These are phyloP conservation scores for Tolypeutes matacus DNA, from an alignment of 2,797 vertebrate species.

Conservation along the genomic window DNA sequence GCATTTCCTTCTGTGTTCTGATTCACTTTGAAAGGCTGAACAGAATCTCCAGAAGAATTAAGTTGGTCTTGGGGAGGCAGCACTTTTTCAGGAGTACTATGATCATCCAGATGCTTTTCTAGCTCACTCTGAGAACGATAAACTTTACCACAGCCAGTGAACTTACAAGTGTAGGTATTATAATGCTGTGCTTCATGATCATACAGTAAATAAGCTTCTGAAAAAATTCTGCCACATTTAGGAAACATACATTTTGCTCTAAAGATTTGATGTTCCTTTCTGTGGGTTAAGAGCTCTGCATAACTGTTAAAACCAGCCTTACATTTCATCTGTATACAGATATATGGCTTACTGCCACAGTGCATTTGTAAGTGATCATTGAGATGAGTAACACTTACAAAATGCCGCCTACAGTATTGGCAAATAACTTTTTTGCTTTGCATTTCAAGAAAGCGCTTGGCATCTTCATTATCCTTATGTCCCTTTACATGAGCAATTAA, in stretches of 20 bases:
- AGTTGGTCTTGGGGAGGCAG: constrained; percentile 83
- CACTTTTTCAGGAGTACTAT: constrained; percentile 86
- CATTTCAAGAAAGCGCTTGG: constrained; percentile 96
- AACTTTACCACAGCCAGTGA: constrained; percentile 93
- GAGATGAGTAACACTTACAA: constrained; percentile 96
- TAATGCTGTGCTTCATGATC: constrained; percentile 99
- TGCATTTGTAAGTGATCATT: constrained; percentile 98
- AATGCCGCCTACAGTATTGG: constrained; percentile 98
- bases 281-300: constrained; percentile 94
- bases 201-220: constrained; percentile 96
- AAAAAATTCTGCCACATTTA: constrained; percentile 96
- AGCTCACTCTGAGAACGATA: constrained; percentile 95
- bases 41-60: constrained; percentile 71
- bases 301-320: constrained; percentile 97
- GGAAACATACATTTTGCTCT: constrained; percentile 98
- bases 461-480: constrained; percentile 96
- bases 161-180: constrained; percentile 96
- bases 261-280: constrained; percentile 94
- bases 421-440: constrained; percentile 98
- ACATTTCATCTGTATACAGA: constrained; percentile 98
- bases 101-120: constrained; percentile 93
- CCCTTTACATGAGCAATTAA: constrained; percentile 95
- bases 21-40: constrained; percentile 77
- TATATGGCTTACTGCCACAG: constrained; percentile 96
- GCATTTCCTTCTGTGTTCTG: constrained; percentile 75